A percentile compares a stretch with the other conserved stretches of the same genome.
These are phyloP conservation scores for Toxonevra muliebris DNA, from an alignment of 2,888 invertebrate genomes.

Conservation along the genomic window DNA sequence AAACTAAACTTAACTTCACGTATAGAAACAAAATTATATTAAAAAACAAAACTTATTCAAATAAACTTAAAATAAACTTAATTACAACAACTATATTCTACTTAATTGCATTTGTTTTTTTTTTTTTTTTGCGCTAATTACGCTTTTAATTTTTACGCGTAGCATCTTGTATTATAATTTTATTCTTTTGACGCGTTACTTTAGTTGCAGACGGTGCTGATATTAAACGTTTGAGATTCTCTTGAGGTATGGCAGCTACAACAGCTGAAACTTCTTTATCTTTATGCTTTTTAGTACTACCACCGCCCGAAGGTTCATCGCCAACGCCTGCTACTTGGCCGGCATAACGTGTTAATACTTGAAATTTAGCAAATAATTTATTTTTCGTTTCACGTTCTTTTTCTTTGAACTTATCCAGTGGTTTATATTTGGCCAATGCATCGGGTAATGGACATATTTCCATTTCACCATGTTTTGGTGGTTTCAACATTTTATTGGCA, in stretches of 20 bases:
- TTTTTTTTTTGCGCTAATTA: neutral
- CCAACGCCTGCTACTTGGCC: constrained; percentile 29
- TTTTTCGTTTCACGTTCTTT: constrained; percentile 66
- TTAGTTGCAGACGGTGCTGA: constrained; percentile 76
- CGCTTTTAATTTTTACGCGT: constrained; percentile 57
- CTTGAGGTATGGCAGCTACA: constrained; percentile 69
- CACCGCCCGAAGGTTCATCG: constrained; percentile 10
- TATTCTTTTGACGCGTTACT: constrained; percentile 84
- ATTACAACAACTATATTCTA: neutral
- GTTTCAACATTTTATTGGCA: constrained; percentile 46
- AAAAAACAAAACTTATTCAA: no score
- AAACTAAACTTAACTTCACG: no score
- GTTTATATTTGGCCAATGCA: constrained; percentile 56
- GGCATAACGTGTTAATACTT: constrained; percentile 65
- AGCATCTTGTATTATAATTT: constrained; percentile 76
- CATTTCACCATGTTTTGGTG: constrained; percentile 52
- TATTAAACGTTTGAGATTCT: constrained; percentile 74
- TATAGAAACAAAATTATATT: no score
- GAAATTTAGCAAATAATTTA: constrained; percentile 68
- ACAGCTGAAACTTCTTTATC: constrained; percentile 44
- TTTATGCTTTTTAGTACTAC: constrained; percentile 32
- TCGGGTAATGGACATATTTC: constrained; percentile 55
- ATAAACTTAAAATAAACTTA: neutral
- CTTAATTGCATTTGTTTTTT: neutral
- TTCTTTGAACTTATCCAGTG: constrained; percentile 63